Conservation (phyloP, 2,797 vertebrate species). For the Pithecia hirsuta region DNA sequence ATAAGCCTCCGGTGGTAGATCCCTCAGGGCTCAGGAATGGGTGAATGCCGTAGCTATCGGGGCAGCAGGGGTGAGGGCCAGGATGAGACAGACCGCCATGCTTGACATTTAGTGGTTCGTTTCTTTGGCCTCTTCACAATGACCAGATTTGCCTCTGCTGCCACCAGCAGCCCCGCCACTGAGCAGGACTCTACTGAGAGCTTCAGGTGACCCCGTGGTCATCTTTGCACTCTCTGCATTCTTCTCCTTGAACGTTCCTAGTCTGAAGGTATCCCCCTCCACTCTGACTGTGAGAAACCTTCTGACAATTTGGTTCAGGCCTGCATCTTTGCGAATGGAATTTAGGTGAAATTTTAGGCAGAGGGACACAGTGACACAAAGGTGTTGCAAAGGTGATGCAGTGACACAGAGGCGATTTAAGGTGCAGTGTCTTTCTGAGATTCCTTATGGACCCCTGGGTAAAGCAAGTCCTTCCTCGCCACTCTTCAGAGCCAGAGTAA, state of each 20-base stretch:
- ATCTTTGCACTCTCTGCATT: background rate
- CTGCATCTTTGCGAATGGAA: background rate
- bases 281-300: background rate
- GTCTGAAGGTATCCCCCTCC: background rate
- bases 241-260: background rate
- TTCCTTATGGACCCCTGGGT: background rate
- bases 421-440: background rate
- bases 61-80: background rate
- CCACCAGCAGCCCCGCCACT: accelerated
- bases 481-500: background rate
- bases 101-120: background rate
- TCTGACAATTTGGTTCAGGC: background rate
- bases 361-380: background rate
- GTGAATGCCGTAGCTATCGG: background rate
- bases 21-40: background rate
- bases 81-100: background rate
- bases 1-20: background rate
- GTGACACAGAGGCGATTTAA: background rate
- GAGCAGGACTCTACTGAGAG: background rate
- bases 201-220: background rate
- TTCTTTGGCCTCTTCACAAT: background rate
- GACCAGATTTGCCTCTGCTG: background rate
- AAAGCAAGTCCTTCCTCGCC: background rate
- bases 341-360: background rate
- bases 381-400: background rate